phyloP scores from a whole-genome alignment of 2,888 invertebrate genomes.

The Limnephilus rhombicus region DNA sequence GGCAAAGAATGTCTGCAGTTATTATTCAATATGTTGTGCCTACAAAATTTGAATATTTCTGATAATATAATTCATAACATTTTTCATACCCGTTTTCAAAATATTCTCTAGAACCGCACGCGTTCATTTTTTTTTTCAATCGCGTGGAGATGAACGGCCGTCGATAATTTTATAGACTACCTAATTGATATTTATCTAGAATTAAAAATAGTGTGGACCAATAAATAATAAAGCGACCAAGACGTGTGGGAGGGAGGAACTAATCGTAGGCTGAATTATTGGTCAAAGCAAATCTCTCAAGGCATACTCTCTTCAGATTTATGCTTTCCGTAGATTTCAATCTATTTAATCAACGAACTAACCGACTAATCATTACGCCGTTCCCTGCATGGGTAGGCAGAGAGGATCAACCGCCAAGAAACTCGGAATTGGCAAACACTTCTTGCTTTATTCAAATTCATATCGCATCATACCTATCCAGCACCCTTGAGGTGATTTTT shows the following conservation, averaged over 20 bases:
- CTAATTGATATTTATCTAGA: slow-evolving; percentile 1
- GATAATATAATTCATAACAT: neutral
- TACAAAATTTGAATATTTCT: neutral
- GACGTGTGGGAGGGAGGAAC: neutral
- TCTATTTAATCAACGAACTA: neutral
- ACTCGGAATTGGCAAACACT: too few relatives aligned
- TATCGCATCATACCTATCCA: too few relatives aligned
- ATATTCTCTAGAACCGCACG: neutral
- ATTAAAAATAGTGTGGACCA: neutral
- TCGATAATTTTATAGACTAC: slow-evolving; percentile 1
- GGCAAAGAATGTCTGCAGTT: neutral
- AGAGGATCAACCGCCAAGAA: too few relatives aligned
- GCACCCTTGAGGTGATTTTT: too few relatives aligned
- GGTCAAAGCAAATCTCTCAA: neutral
- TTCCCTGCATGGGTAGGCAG: too few relatives aligned
- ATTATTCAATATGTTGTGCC: neutral
- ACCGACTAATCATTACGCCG: too few relatives aligned
- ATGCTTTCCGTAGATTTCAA: neutral
- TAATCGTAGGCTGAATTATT: neutral
- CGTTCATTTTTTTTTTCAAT: neutral
- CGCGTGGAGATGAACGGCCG: neutral
- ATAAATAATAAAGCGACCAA: neutral
- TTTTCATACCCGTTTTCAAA: neutral
- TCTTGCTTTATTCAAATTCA: too few relatives aligned
- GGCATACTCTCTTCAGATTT: neutral